These are phyloP conservation scores for Ennomos fuscantarius DNA, from an alignment of 2,888 invertebrate genomes.

Conservation along the genomic window DNA sequence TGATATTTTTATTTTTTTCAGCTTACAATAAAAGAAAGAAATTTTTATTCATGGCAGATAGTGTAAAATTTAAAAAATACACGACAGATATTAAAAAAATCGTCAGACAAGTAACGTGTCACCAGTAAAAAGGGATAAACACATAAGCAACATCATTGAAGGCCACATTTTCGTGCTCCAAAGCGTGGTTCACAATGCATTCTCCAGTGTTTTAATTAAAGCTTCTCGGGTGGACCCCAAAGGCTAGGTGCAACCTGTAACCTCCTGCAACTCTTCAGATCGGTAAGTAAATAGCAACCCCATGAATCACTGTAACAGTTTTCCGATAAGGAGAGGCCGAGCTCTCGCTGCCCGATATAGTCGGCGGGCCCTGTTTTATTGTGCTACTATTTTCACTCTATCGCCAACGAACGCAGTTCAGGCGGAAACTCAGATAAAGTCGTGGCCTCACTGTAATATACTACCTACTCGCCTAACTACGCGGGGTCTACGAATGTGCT, in stretches of 20 bases:
- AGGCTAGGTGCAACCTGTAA: constrained; percentile 49
- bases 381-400: constrained; percentile 80
- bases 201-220: too few species aligned
- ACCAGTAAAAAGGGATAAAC: too few species aligned
- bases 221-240: neutral
- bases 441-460: constrained; percentile 74
- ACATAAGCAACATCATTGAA: too few species aligned
- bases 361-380: constrained; percentile 76
- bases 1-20: too few species aligned
- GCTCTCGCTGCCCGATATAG: constrained; percentile 63
- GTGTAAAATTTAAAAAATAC: too few species aligned
- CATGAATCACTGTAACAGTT: constrained; percentile 80
- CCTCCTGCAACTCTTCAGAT: constrained; percentile 38
- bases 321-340: constrained; percentile 74
- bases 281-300: constrained; percentile 70
- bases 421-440: constrained; percentile 82
- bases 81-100: too few species aligned
- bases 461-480: constrained; percentile 46
- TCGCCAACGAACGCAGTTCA: constrained; percentile 74
- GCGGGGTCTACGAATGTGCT: constrained; percentile 20
- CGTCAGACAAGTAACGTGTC: too few species aligned
- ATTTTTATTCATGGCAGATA: too few species aligned
- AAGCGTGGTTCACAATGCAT: too few species aligned
- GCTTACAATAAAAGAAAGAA: too few species aligned
- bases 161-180: too few species aligned